Base-by-base conservation (phyloP, 2,113 vertebrate genomes). In the Rhinogobius similis region DNA sequence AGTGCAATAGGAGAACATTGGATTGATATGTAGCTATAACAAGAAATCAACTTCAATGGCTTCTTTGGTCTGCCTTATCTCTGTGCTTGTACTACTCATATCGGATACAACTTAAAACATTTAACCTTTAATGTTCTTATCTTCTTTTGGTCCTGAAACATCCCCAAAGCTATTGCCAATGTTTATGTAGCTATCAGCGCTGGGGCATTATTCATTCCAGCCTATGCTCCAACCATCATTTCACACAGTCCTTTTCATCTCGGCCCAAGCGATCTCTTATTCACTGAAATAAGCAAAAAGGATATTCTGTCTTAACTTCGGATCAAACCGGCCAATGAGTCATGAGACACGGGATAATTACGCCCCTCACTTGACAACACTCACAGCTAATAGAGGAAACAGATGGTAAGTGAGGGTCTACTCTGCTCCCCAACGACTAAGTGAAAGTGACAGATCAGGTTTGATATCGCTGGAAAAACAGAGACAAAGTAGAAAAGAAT, bases 271-370 rank as follows among this genome's bases (percentile, higher is more conserved):
- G 55, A 53, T 72, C 64, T 75, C 59, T 71, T 67, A 72, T 73
- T 78, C 72, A 77, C 62, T 78, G 58, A 72, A 78, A 86, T 77
- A 63, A 67, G 73, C 63, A 72, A 84, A 86, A 82, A 68, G 59
- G 65, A 82, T 74, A 77, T 80, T 82, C 79, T 76, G 76, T 62
- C 75, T 83, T 73, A 82, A 78, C 79, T 84, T 85, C n/a, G 68
- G 75, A 84, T 88, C 75, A 73, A 85, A 85, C 68, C 65, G 69
- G 72, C 63, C 77, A 85, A 81, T 82, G 78, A 85, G 70, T 87
- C 75, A 73, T 73, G 76, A 81, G 76, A 85, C 67, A 50, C 18
- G 0, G 70, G 77, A 78, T 82, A 88, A 88, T 84, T 78, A 75
- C 73, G 65, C 63, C 76, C 53, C 64, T 82, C 73, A 79, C 73